A percentile compares a stretch with the other conserved stretches of the same genome.
Conservation (phyloP, 2,888 invertebrate species). For the Cantharis lateralis region DNA sequence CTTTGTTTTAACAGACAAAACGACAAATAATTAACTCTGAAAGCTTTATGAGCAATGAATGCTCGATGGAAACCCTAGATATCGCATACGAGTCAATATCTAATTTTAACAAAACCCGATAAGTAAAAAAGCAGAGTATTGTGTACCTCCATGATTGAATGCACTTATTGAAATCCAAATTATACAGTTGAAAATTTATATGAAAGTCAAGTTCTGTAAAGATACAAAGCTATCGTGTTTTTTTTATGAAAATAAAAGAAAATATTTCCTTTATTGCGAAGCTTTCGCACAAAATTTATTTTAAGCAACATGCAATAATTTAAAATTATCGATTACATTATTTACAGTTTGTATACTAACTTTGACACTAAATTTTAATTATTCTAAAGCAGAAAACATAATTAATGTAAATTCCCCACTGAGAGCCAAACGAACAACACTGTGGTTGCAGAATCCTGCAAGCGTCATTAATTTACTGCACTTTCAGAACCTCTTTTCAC, state of each 20-base stretch:
- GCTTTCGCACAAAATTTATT: neutral
- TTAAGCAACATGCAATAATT: neutral
- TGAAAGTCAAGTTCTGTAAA: neutral
- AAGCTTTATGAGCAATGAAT: neutral
- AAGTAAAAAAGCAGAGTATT: neutral
- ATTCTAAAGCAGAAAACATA: constrained; percentile 8
- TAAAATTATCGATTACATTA: neutral
- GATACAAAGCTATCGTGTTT: neutral
- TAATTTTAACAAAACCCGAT: neutral
- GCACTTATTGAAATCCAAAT: neutral
- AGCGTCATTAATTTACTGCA: constrained; percentile 24
- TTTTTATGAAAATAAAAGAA: neutral
- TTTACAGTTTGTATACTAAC: neutral
- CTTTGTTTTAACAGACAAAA: neutral
- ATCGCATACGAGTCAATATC: neutral
- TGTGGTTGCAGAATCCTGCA: constrained; percentile 21
- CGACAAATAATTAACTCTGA: neutral
- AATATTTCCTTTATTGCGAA: neutral
- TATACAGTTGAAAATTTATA: neutral
- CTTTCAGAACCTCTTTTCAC: constrained; percentile 5
- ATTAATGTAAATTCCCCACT: constrained; percentile 9
- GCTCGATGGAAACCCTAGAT: neutral
- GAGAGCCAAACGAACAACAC: constrained; percentile 14
- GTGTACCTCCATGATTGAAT: neutral
- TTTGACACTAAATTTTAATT: constrained; percentile 22